A percentile compares a stretch with the other conserved stretches of the same genome.
Conservation (phyloP, 1,140 invertebrate genomes). For the Parasteatoda tepidariorum region DNA sequence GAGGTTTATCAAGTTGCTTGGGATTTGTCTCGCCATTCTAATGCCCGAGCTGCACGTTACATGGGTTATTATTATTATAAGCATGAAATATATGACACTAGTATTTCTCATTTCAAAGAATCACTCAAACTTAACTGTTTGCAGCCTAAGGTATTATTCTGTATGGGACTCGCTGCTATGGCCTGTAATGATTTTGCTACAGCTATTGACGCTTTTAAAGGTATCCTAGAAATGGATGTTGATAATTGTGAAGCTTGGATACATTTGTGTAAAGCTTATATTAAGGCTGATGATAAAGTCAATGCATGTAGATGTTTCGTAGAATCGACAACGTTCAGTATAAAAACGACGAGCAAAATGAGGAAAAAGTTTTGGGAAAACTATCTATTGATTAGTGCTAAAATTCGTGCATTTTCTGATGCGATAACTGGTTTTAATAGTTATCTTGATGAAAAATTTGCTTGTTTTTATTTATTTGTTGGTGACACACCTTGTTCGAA, state of each 20-base stretch:
- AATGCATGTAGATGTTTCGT: conserved; percentile 84
- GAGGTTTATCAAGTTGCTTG: conserved; percentile 88
- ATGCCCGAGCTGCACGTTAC: conserved; percentile 83
- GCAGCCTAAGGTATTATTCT: conserved; percentile 84
- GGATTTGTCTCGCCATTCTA: conserved; percentile 84
- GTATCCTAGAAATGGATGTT: conserved; percentile 86
- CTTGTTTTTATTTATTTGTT: too few species aligned
- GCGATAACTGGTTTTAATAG: conserved; percentile 86
- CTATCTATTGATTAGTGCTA: conserved; percentile 83
- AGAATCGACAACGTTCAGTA: too few species aligned
- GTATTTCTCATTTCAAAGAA: conserved; percentile 82
- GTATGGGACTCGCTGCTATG: conserved; percentile 83
- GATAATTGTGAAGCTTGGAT: conserved; percentile 97
- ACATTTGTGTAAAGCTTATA: conserved; percentile 93
- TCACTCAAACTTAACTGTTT: conserved; percentile 86
- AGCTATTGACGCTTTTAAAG: conserved; percentile 85
- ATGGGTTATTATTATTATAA: conserved; percentile 83
- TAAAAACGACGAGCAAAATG: too few species aligned
- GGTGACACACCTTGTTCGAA: too few species aligned
- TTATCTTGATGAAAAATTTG: conserved; percentile 75
- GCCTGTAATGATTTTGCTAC: conserved; percentile 85
- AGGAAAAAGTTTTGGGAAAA: conserved; percentile 98
- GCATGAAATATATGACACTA: conserved; percentile 77
- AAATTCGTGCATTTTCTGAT: conserved; percentile 73
- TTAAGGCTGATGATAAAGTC: conserved; percentile 85